Percentiles rank a stretch among this genome's conserved stretches.
Conservation (phyloP, 2,113 vertebrate species). For the Aix galericulata region DNA sequence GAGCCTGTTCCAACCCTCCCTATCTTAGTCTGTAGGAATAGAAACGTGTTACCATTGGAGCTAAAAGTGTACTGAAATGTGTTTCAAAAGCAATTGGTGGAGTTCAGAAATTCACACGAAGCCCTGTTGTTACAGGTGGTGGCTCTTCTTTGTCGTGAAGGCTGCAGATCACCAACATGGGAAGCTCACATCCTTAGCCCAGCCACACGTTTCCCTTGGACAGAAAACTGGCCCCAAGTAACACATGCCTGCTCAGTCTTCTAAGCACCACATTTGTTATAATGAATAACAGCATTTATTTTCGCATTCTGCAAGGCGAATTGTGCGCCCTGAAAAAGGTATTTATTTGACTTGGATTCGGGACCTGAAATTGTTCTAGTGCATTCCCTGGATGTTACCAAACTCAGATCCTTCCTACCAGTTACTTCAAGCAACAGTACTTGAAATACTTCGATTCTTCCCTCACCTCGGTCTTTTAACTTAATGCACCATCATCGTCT, state of each 20-base stretch:
- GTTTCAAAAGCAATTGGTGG: background rate
- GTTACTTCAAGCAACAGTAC: background rate
- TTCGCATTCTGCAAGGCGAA: background rate
- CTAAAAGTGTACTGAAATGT: background rate
- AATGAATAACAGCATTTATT: background rate
- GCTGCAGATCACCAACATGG: background rate
- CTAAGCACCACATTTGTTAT: background rate
- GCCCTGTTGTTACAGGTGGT: conserved; percentile 23
- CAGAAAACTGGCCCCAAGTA: background rate
- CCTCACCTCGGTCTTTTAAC: background rate
- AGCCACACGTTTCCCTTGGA: background rate
- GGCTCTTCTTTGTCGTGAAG: background rate
- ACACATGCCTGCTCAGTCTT: background rate
- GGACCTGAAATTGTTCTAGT: conserved; percentile 36
- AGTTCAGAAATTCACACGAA: background rate
- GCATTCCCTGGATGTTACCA: background rate
- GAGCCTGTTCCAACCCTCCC: background rate
- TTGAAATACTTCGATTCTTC: conserved; percentile 11
- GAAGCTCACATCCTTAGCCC: background rate
- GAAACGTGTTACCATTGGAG: background rate
- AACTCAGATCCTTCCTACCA: conserved; percentile 16
- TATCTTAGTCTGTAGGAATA: background rate
- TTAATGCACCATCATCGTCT: background rate
- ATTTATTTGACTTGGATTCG: conserved; percentile 32
- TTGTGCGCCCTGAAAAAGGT: background rate